A percentile compares a stretch with the other conserved stretches of the same genome.
Evolutionary conservation across 2,888 invertebrate genomes (phyloP).

Genomic region (Octonoba sinensis): DNA sequence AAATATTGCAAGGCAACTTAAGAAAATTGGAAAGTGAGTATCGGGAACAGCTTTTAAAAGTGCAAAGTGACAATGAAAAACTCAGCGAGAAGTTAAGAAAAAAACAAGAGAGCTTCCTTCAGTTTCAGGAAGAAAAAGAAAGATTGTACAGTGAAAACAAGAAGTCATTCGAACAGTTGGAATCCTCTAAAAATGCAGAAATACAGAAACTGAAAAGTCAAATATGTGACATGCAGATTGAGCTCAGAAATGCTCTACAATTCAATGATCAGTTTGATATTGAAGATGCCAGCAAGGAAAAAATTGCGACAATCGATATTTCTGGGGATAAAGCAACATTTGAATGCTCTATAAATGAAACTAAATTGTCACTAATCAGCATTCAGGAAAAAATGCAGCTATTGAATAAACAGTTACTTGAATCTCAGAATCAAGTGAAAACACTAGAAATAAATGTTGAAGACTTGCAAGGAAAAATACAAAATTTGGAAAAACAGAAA

Average conservation of each 20-base stretch:
- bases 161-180: conserved; percentile 66
- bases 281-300: conserved; percentile 15
- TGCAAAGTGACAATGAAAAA: conserved; percentile 70
- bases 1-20: conserved; percentile 70
- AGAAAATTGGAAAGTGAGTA: conserved; percentile 67
- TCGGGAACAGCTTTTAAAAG: conserved; percentile 67
- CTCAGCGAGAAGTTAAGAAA: conserved; percentile 70
- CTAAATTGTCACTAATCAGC: conserved; percentile 33
- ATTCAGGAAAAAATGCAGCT: conserved; percentile 48
- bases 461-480: background rate
- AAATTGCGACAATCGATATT: conserved; percentile 47
- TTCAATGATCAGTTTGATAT: conserved; percentile 27
- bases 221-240: conserved; percentile 68
- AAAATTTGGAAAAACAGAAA: conserved; percentile 28
- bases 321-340: conserved; percentile 57
- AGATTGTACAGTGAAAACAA: conserved; percentile 69
- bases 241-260: conserved; percentile 65
- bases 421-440: conserved; percentile 42
- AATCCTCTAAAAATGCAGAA: conserved; percentile 66
- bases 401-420: conserved; percentile 41
- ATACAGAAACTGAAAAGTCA: conserved; percentile 70
- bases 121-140: conserved; percentile 72
- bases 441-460: conserved; percentile 43
- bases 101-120: conserved; percentile 72
- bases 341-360: conserved; percentile 50